Base-by-base conservation (phyloP, 2,888 invertebrate genomes). In the Icerya purchasi region DNA sequence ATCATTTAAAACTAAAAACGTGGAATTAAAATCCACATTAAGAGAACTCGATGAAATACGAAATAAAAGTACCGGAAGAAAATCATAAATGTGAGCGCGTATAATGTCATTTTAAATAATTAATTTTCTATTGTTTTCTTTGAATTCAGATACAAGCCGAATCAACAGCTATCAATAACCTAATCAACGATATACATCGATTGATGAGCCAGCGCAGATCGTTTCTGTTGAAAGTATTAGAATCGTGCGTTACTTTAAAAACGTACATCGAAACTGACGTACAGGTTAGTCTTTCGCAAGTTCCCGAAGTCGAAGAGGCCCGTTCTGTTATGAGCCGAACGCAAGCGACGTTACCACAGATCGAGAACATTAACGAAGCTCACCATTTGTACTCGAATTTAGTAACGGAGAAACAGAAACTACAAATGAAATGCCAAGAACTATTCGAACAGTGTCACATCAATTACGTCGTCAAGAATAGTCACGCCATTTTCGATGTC, bases 251-350 rank as follows among this genome's bases (percentile, higher is more conserved):
- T 54, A 80, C 82, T 61, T 71, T 85, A 55, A 84, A 84, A 70
- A 79, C 82, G 61, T 82, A 83, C 71, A 81, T 85, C 56, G 84
- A 84, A 71, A 80, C 81, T 56, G 83, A 84, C 69, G 74, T 85
- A 65, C 78, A 81, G 63, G 80, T 79, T 67, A 81, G 82, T 65
- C 76, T 79, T 69, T 77, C 79, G 53, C 79, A 81, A 62, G 75
- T 78, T 64, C 74, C 75, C 3, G 82, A 83, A 68, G 74, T 83
- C 63, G 76, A 77, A 62, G 82, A 83, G 65, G 79, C 81, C 62
- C 75, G 79, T 23, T 81, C 81, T 65, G 75, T 77, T 50, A 70
- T 82, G 55, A 77, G 77, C 55, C 80, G 78, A 66, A 77, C 79
- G 3, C 76, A 79, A 63, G 73, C 78, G 51, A 77, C 77, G 63